Percentiles rank a stretch among this genome's conserved stretches.
Evolutionary conservation across 1,140 invertebrate species (phyloP).

Genomic region (Idris sp.): DNA sequence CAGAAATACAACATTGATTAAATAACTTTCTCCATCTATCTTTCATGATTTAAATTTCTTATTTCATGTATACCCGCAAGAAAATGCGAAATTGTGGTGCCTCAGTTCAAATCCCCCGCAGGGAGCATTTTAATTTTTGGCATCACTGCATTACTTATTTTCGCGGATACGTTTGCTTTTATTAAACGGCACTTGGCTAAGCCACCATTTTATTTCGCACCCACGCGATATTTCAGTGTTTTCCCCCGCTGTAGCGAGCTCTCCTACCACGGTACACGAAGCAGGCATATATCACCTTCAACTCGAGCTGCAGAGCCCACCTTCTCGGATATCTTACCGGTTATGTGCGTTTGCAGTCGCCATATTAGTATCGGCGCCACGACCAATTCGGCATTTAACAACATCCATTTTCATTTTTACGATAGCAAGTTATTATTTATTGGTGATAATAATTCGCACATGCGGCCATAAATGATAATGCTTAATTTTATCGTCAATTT

Average conservation of each 20-base stretch:
- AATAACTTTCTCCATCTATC: too few species aligned
- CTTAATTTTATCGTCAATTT: constrained; percentile 53
- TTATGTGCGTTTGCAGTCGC: constrained; percentile 56
- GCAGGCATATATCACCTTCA: constrained; percentile 72
- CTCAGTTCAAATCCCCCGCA: too few species aligned
- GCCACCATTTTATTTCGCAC: constrained; percentile 75
- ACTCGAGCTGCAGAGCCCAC: constrained; percentile 63
- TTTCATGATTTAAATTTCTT: too few species aligned
- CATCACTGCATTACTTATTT: constrained; percentile 12
- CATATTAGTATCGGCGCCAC: constrained; percentile 64
- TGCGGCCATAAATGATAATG: constrained; percentile 45
- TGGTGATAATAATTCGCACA: constrained; percentile 50
- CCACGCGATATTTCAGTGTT: constrained; percentile 73
- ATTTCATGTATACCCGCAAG: too few species aligned
- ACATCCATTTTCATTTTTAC: constrained; percentile 49
- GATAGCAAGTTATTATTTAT: constrained; percentile 44
- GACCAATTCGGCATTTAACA: constrained; percentile 58
- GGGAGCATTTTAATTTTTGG: constrained; percentile 58
- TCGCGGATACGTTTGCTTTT: constrained; percentile 42
- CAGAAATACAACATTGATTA: too few species aligned
- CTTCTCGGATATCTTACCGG: constrained; percentile 59
- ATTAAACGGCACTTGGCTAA: constrained; percentile 64
- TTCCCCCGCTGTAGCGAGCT: constrained; percentile 52
- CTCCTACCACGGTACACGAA: constrained; percentile 25
- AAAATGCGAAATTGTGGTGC: neutral